These are phyloP conservation scores for Hipposideros larvatus DNA, from an alignment of 2,797 vertebrate genomes.

Conservation along the genomic window DNA sequence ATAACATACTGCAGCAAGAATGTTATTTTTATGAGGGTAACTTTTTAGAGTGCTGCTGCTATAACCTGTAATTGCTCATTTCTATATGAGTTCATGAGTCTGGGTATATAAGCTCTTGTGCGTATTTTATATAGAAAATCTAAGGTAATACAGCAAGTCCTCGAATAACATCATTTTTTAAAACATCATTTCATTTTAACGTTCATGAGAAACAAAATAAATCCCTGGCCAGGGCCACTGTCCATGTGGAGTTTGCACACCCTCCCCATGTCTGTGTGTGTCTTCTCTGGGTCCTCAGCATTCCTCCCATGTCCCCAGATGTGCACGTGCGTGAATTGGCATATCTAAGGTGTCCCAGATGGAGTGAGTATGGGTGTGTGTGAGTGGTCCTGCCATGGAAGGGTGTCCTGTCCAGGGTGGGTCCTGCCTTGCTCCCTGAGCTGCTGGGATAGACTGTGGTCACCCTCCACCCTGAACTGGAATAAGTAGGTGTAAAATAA, in stretches of 20 bases:
- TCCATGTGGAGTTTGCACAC: background rate
- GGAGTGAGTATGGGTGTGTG: background rate
- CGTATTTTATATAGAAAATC: background rate
- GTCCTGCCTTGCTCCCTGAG: background rate
- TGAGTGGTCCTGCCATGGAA: background rate
- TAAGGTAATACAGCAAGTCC: background rate
- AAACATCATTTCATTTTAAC: background rate
- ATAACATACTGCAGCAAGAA: background rate
- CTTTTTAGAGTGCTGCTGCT: background rate
- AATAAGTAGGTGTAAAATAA: background rate
- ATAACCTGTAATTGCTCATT: background rate
- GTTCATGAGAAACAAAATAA: background rate
- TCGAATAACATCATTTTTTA: background rate
- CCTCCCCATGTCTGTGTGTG: background rate
- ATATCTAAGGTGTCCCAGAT: background rate
- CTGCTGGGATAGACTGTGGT: background rate
- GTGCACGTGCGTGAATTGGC: background rate
- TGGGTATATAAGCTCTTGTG: background rate
- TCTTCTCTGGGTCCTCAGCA: background rate
- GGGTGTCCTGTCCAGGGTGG: background rate
- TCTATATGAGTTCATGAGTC: background rate
- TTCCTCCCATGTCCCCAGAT: background rate
- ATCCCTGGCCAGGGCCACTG: background rate
- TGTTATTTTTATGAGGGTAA: background rate
- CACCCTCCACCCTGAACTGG: background rate